Base-by-base conservation (phyloP, 2,113 vertebrate species). In the Cebidichthys violaceus region DNA sequence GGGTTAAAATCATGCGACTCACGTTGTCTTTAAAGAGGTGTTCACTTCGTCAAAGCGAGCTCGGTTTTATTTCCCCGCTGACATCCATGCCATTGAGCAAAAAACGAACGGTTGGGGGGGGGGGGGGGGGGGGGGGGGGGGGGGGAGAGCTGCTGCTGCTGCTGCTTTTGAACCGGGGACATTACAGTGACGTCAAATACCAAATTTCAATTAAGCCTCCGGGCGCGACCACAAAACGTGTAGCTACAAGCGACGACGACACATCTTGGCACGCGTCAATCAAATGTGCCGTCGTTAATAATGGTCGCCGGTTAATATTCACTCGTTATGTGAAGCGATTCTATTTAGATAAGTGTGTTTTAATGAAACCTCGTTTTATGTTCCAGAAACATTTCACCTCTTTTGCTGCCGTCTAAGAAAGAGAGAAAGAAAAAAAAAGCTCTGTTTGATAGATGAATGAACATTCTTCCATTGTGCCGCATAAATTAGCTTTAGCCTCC, bases 191-290 rank as follows among this genome's bases (percentile, higher is more conserved):
- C 70, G 69, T 74, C 41, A 69, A 47, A 55, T 18, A 10, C 13
- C 24, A n/a, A n/a, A 20, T 77, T 65, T 59, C 22, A 50, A 65
- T 88, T 43, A 57, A 59, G 67, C 47, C 47, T 45, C 0, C 4
- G 15, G 9, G 9, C 35, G 65, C 41, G 27, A 29, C 31, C 27
- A 27, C 45, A 31, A 50, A 70, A 2, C 1, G 33, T 66, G 18
- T 4, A 9, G 29, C 35, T 27, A 0, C 0, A 31, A 66, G 0
- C 39, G n/a, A 0, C 18, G 54, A 61, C 59, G 13, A 64, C 20
- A n/a, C 62, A 1, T 76, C 54, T 45, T 27, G 15, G 37, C 61
- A 67, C 64, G n/a, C 74, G 65, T 65, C 66, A 72, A 31, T 75
- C 73, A 81, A 45, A 70, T 29, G 20, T 41, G 0, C 22, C 37